A percentile compares a stretch with the other conserved stretches of the same genome.
Evolutionary conservation across 2,888 invertebrate species (phyloP).

Genomic region (Lithophane leautieri): DNA sequence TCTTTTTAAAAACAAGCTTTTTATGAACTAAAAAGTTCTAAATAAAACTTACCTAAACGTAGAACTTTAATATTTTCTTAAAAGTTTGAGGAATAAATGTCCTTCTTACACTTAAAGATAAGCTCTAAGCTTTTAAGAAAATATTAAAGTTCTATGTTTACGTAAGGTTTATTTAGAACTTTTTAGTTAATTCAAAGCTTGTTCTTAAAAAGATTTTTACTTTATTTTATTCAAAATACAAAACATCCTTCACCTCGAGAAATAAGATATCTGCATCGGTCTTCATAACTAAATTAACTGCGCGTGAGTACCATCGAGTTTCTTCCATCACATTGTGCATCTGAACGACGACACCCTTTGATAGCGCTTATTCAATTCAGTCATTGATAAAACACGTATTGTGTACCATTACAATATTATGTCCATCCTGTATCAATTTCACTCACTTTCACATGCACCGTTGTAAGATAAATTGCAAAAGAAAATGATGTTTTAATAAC

Average conservation of each 20-base stretch:
- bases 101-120: no score
- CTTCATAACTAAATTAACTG: constrained; percentile 26
- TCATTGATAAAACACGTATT: constrained; percentile 55
- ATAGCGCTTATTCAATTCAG: constrained; percentile 58
- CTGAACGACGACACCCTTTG: constrained; percentile 38
- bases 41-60: no score
- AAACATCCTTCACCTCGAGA: neutral
- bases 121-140: no score
- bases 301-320: constrained; percentile 20
- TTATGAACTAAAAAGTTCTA: no score
- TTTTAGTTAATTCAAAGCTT: no score
- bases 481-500: constrained; percentile 13
- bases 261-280: constrained; percentile 1
- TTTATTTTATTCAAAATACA: no score
- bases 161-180: no score
- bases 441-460: constrained; percentile 50
- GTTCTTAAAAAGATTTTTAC: no score
- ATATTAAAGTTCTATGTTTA: no score
- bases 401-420: constrained; percentile 51
- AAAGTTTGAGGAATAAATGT: no score
- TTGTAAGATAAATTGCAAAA: constrained; percentile 25
- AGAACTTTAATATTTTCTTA: no score
- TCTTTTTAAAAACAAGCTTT: no score
- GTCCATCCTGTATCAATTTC: constrained; percentile 51
- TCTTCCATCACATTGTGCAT: constrained; percentile 45